Conservation (phyloP, 2,797 vertebrate genomes). For the Platalea minor region DNA sequence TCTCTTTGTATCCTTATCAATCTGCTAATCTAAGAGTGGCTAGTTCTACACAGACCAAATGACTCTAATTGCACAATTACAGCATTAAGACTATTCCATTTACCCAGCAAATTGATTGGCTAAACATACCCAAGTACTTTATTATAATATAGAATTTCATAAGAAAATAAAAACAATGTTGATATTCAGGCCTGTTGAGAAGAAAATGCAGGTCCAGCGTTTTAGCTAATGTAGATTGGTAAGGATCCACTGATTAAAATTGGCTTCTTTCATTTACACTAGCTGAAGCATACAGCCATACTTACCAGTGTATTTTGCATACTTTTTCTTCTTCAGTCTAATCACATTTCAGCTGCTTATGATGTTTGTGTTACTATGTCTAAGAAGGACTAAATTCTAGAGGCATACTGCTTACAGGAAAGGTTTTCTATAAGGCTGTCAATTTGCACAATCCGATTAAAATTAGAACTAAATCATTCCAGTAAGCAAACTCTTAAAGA, state of each 20-base stretch:
- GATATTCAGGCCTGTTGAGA: neutral
- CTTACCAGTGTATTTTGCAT: neutral
- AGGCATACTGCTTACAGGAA: constrained; percentile 15
- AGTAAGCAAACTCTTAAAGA: constrained; percentile 45
- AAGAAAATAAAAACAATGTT: constrained; percentile 14
- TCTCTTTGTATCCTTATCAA: constrained; percentile 59
- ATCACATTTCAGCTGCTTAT: constrained; percentile 16
- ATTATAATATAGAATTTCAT: constrained; percentile 44
- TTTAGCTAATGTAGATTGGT: neutral
- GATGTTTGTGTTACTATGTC: constrained; percentile 23
- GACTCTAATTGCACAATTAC: constrained; percentile 52
- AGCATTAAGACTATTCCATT: constrained; percentile 47
- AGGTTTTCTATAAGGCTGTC: constrained; percentile 50
- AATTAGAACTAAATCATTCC: constrained; percentile 57
- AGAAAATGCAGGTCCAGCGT: neutral
- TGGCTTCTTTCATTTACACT: neutral
- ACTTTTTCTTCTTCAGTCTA: constrained; percentile 1
- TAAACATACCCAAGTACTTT: constrained; percentile 32
- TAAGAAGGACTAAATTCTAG: constrained; percentile 16
- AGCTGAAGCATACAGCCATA: neutral
- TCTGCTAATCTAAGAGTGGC: constrained; percentile 41
- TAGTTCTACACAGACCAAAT: constrained; percentile 29
- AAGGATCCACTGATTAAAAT: neutral
- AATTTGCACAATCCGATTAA: constrained; percentile 52
- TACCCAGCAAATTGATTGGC: constrained; percentile 54